A percentile compares a stretch with the other conserved stretches of the same genome.
Conservation (phyloP, 2,113 vertebrate genomes). For the Strix uralensis region DNA sequence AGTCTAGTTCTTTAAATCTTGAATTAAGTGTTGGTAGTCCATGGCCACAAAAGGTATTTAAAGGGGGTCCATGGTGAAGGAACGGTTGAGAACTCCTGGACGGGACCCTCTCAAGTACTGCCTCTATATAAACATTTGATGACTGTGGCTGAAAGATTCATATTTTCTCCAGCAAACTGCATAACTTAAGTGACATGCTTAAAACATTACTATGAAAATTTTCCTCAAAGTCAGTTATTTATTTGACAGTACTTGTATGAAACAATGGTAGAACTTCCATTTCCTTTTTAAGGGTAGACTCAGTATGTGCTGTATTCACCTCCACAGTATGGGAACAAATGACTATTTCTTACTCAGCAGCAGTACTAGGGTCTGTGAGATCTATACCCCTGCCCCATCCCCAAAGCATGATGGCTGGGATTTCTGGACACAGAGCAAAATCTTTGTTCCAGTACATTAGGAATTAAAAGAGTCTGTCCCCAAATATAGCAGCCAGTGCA, state of each 20-base stretch:
- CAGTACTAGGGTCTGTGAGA: not conserved
- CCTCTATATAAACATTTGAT: not conserved
- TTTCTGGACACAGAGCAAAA: not conserved
- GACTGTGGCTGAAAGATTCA: not conserved
- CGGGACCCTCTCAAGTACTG: not conserved
- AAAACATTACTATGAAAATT: not conserved
- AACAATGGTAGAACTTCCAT: rapidly evolving
- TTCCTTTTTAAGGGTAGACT: not conserved
- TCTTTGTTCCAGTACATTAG: not conserved
- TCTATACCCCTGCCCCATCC: too few relatives aligned
- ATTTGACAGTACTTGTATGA: not conserved
- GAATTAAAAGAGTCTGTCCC: not conserved
- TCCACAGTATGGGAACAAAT: not conserved
- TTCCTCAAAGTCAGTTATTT: not conserved
- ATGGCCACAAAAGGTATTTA: too few relatives aligned
- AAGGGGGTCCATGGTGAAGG: too few relatives aligned
- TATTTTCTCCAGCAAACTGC: not conserved
- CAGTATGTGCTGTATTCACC: not conserved
- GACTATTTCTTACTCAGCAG: not conserved
- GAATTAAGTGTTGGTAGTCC: too few relatives aligned
- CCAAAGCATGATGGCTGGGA: not conserved
- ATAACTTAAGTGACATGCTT: not conserved
- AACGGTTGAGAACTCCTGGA: too few relatives aligned
- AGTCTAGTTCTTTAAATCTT: too few relatives aligned
- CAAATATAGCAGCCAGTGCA: not conserved